Percentiles rank a stretch among this genome's conserved stretches.
These are phyloP conservation scores for Sebastes itinus DNA, from an alignment of 2,797 vertebrate species.

Conservation along the genomic window DNA sequence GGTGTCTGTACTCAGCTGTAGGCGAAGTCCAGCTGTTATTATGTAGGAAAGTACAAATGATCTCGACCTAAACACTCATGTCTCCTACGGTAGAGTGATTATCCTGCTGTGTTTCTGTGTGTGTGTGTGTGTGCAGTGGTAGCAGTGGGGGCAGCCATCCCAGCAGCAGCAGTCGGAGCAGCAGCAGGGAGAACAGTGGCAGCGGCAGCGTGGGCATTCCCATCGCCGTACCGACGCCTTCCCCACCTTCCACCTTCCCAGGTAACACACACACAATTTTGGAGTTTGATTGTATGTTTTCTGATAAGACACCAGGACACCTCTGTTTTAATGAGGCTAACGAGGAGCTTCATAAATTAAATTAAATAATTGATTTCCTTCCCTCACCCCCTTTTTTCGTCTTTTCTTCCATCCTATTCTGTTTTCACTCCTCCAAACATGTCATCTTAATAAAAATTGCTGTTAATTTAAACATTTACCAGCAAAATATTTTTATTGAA, in stretches of 20 bases:
- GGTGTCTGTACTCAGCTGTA: background rate
- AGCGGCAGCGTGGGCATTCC: slow-evolving; percentile 93
- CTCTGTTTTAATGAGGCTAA: background rate
- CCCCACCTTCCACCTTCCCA: slow-evolving; percentile 93
- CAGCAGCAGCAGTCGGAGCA: slow-evolving; percentile 91
- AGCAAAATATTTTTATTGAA: background rate
- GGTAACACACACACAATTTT: slow-evolving; percentile 75
- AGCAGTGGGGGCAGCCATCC: slow-evolving; percentile 94
- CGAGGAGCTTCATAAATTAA: background rate
- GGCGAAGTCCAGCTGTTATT: too few species aligned
- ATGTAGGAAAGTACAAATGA: too few species aligned
- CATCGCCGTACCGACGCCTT: slow-evolving; percentile 96
- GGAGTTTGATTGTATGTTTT: background rate
- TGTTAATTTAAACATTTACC: background rate
- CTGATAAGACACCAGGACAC: background rate
- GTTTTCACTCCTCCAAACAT: background rate
- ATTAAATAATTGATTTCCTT: background rate
- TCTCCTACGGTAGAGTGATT: too few species aligned
- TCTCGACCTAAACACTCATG: too few species aligned
- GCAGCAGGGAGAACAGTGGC: slow-evolving; percentile 96
- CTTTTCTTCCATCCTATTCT: background rate
- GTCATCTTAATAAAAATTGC: background rate
- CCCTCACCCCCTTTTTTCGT: background rate
- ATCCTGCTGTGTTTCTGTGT: background rate
- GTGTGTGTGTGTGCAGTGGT: slow-evolving; percentile 80